Base-by-base conservation (phyloP, 2,888 invertebrate species). In the Himalopsyche japonica region DNA sequence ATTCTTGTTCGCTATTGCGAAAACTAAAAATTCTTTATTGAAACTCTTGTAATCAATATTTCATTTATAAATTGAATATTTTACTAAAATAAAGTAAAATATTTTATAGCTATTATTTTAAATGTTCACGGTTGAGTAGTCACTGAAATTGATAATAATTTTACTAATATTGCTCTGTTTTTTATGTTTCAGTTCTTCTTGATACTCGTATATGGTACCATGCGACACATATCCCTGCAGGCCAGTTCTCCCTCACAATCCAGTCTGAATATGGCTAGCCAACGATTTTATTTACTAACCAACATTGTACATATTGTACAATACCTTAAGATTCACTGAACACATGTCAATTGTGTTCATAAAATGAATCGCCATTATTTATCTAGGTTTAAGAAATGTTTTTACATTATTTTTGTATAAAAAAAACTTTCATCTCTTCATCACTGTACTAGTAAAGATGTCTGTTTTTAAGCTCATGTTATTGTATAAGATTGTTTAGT, bases 191-290 rank as follows among this genome's bases (percentile, higher is more conserved):
- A 95, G 96, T 98, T 85, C 92, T 98, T 84, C 92, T 98, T 81
- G 98, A 98, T 89, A 98, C 98, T 0, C 94, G 98, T 88, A 93
- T 96, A 86, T 98, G 98, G 98, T 98, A 98, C 89, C 98, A 98
- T 90, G 94, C 96, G 81, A 98, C 98, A 49, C 94, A 93, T 87
- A 96, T 98, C 84, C 94, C 95, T 77, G 95, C 95, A 87, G 95
- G 96, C 7, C 94, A 96, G 89, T 95, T 98, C 88, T 97, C 97
- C 87, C 92, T 98, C 76, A 97, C 97, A 18, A 94, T 98, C 85
- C 97, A 98, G 88, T 98, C 98, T 0, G 98, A 98, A 90, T 98
- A 98, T 91, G 98, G 98, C 88, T 96, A 92, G 91, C 84, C 78
- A 8, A n/a, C 15, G 24, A 27, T 70, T 81, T 70, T 81, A 81